Evolutionary conservation across 2,888 invertebrate species (phyloP), one percentile per base, ranked within the genome.

Genomic region (Diachrysia chrysitis): DNA sequence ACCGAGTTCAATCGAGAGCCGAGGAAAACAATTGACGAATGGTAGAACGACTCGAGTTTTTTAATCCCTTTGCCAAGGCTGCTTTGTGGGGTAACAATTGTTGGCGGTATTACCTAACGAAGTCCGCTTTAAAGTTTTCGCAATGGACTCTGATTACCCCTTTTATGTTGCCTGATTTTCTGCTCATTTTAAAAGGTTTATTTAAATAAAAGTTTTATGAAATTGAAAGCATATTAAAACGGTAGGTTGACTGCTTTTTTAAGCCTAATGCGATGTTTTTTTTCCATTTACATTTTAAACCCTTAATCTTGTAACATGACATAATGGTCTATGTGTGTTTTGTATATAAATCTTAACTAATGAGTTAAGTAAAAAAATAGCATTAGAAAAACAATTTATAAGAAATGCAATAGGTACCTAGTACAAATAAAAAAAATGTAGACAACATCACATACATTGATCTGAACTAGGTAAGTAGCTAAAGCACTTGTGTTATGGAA

Each of bases 21-120:
- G 54, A 65, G 12, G 63, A 66, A 53, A 62, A 17, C 25, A 63
- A 62, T 54, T 55, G 60, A 58, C 54, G 48, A 67, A 66, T 60
- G 63, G 42, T 60, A 61, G 61, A 59, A 69, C n/a, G n/a, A n/a
- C 42, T 53, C 55, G 69, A 76, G 73, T 78, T 78, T 76, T 78
- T 78, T 78, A 78, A 78, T 76, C 73, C 63, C 54, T 78, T 78
- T 78, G 32, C 14, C 19, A 53, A 10, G 19, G 69, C 42, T 1
- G n/a, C 64, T 66, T 70, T 78, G 69, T 37, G 51, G 19, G 29
- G n/a, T 25, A 55, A 58, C 61, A 62, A 61, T 67, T 67, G 70
- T 57, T 29, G 17, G 58, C 16, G 57, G 55, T 56, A 63, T 61
- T 66, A 56, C 58, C 48, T 48, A 56, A 65, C 62, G 63, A 56